A percentile compares a stretch with the other conserved stretches of the same genome.
phyloP scores from a whole-genome alignment of 2,797 vertebrate genomes.

The Diceros bicornis region DNA sequence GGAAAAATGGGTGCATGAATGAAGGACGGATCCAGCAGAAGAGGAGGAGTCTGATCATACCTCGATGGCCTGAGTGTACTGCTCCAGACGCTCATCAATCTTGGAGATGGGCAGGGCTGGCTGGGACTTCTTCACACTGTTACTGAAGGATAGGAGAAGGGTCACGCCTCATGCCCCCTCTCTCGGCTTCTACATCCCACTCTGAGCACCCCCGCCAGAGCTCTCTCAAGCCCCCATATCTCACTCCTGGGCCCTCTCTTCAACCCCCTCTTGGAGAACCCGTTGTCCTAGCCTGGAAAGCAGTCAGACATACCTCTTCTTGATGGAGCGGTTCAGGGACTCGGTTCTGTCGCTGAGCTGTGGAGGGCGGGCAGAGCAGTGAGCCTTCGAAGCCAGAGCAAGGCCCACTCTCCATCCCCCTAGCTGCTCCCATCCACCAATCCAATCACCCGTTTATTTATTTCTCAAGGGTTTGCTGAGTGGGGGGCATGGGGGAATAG shows the following conservation, averaged over 20 bases:
- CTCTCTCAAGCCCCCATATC: background rate
- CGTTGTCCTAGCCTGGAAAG: rapidly evolving
- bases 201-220: background rate
- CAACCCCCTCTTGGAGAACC: background rate
- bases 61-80: slow-evolving; percentile 96
- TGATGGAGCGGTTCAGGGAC: slow-evolving; percentile 93
- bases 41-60: slow-evolving; percentile 81
- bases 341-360: slow-evolving; percentile 94
- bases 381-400: rapidly evolving
- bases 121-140: slow-evolving; percentile 92
- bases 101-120: slow-evolving; percentile 92
- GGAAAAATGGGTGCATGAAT: rapidly evolving
- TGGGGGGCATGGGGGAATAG: rapidly evolving
- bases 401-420: rapidly evolving
- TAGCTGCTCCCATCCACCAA: background rate
- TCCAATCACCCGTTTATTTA: rapidly evolving
- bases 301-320: slow-evolving; percentile 92
- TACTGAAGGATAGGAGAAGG: slow-evolving; percentile 86
- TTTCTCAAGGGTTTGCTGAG: background rate
- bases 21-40: background rate
- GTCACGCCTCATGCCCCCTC: background rate
- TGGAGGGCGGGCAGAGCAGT: background rate
- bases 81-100: slow-evolving; percentile 94
- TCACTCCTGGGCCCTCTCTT: background rate
- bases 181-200: rapidly evolving